A percentile compares a stretch with the other conserved stretches of the same genome.
Evolutionary conservation across 2,113 vertebrate genomes (phyloP).

Genomic region (Rhadina sibilatrix): DNA sequence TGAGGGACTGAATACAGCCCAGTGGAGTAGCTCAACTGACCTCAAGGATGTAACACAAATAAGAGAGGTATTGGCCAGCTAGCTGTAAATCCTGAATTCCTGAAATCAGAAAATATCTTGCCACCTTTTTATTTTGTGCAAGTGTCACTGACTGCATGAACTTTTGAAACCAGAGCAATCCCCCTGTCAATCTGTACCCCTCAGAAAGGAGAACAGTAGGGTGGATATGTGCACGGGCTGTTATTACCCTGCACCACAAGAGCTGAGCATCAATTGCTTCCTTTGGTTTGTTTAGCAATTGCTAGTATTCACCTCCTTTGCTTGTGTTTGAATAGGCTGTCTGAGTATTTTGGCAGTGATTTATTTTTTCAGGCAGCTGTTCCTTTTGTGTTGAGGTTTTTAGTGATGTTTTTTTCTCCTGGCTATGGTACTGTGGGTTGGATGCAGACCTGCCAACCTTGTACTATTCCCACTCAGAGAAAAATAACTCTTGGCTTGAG

Average conservation of each 20-base stretch:
- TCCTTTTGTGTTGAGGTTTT: slow-evolving; percentile 53
- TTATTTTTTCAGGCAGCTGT: slow-evolving; percentile 57
- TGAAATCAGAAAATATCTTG: not conserved
- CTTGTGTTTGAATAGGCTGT: slow-evolving; percentile 40
- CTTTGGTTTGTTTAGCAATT: slow-evolving; percentile 15
- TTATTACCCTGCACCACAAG: not conserved
- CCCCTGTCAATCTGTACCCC: not conserved
- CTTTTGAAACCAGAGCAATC: not conserved
- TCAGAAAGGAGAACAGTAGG: not conserved
- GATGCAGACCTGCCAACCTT: slow-evolving; percentile 18
- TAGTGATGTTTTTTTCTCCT: slow-evolving; percentile 23
- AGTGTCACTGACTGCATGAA: not conserved
- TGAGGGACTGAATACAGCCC: not conserved
- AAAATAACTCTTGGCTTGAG: slow-evolving; percentile 2
- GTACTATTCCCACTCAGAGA: not conserved
- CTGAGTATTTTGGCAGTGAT: slow-evolving; percentile 45
- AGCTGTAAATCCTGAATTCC: not conserved
- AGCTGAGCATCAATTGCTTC: not conserved
- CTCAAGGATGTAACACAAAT: not conserved
- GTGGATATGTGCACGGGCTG: fast-evolving
- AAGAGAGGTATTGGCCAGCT: not conserved
- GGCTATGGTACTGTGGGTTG: not conserved
- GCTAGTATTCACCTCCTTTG: slow-evolving; percentile 15
- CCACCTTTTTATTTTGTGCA: not conserved
- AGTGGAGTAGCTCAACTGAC: not conserved